Percentiles rank a stretch among this genome's conserved stretches.
These are phyloP conservation scores for Acrossocheilus wenchowensis DNA, from an alignment of 2,797 vertebrate genomes.

Conservation along the genomic window DNA sequence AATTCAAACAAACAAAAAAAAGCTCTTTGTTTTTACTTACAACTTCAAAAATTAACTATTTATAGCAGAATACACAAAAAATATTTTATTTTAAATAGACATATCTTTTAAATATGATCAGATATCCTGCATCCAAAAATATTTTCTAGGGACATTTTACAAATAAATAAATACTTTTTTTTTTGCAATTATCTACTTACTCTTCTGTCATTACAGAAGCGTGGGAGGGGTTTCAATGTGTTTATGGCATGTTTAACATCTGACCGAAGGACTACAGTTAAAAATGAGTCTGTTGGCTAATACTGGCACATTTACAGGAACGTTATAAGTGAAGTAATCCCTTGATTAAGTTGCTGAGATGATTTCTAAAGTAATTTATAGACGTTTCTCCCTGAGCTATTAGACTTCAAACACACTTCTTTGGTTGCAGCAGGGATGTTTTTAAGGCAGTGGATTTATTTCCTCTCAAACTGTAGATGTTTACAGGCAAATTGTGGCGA, in stretches of 20 bases:
- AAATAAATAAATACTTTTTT: not conserved
- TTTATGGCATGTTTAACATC: not conserved
- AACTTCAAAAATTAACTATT: no score
- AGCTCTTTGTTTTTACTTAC: no score
- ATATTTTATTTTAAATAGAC: no score
- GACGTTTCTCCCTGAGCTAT: not conserved
- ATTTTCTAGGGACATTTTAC: not conserved
- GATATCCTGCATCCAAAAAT: no score
- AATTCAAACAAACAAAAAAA: no score
- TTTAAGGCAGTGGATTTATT: conserved; percentile 9
- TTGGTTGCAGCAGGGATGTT: not conserved
- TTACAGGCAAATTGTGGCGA: not conserved
- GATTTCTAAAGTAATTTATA: not conserved
- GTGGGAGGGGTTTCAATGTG: not conserved
- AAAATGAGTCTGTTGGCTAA: not conserved
- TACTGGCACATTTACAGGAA: not conserved
- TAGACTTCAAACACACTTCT: not conserved
- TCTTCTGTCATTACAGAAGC: not conserved
- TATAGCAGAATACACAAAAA: no score
- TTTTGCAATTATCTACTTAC: not conserved
- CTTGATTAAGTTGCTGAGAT: not conserved
- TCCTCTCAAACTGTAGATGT: conserved; percentile 12
- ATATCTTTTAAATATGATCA: no score
- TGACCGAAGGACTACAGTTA: not conserved
- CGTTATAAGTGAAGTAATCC: not conserved